A percentile compares a stretch with the other conserved stretches of the same genome.
phyloP scores from a whole-genome alignment of 1,140 invertebrate species.

The Drosophila sp. region DNA sequence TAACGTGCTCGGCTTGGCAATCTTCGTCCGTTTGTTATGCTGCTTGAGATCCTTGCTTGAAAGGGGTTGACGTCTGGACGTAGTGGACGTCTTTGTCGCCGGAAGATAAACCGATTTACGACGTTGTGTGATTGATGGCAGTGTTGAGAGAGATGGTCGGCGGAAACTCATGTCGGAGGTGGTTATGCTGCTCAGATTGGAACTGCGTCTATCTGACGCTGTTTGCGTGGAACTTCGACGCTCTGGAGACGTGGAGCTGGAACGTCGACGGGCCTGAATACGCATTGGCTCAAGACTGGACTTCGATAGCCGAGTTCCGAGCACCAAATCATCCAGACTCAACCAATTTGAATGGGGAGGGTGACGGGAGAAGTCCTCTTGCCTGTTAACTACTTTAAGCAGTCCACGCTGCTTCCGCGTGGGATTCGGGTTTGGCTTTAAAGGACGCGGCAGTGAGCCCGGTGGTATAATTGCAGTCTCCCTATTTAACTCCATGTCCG shows the following conservation, averaged over 20 bases:
- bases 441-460: constrained; percentile 70
- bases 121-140: constrained; percentile 61
- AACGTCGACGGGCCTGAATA: constrained; percentile 56
- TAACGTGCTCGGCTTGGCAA: constrained; percentile 77
- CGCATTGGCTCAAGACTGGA: constrained; percentile 31
- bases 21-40: constrained; percentile 52
- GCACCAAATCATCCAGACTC: constrained; percentile 71
- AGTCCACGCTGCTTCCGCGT: constrained; percentile 76
- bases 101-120: constrained; percentile 63
- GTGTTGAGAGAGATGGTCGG: constrained; percentile 63
- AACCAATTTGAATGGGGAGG: constrained; percentile 73
- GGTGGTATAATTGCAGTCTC: constrained; percentile 73
- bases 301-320: constrained; percentile 35
- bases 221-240: constrained; percentile 81
- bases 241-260: constrained; percentile 79
- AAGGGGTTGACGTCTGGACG: constrained; percentile 51
- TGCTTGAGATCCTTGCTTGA: constrained; percentile 40
- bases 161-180: constrained; percentile 82
- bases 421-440: constrained; percentile 81
- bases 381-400: constrained; percentile 66
- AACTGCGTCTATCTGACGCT: constrained; percentile 76
- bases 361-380: constrained; percentile 38
- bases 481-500: constrained; percentile 60
- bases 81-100: constrained; percentile 19
- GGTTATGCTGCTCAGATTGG: constrained; percentile 78